A percentile compares a stretch with the other conserved stretches of the same genome.
Conservation (phyloP, 2,113 vertebrate species). For the Mustelus asterias region DNA sequence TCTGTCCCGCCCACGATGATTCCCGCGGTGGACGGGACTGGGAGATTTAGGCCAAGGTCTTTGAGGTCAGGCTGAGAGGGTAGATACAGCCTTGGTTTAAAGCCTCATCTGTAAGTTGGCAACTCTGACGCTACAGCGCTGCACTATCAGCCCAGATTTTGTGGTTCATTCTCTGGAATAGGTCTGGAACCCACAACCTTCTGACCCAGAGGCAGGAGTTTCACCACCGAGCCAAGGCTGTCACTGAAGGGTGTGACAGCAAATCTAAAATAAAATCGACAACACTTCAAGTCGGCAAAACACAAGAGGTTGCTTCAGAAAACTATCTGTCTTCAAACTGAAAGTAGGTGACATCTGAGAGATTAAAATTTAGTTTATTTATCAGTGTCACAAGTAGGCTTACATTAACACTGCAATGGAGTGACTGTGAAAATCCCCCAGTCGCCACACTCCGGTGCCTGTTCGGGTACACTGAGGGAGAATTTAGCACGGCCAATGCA, state of each 20-base stretch:
- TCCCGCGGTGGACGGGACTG: too few species aligned
- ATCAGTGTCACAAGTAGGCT: too few species aligned
- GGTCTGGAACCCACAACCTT: neutral
- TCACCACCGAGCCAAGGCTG: neutral
- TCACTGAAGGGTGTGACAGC: neutral
- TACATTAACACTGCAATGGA: too few species aligned
- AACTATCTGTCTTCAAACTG: neutral
- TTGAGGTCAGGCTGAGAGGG: neutral
- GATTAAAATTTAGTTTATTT: too few species aligned
- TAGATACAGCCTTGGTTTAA: neutral
- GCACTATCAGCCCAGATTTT: neutral
- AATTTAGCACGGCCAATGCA: too few species aligned
- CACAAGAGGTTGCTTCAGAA: neutral
- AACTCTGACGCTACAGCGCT: neutral
- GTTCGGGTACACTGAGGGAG: too few species aligned
- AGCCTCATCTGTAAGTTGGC: neutral
- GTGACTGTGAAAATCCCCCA: too few species aligned
- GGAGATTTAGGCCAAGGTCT: too few species aligned
- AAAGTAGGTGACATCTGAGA: neutral
- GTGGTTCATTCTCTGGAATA: neutral
- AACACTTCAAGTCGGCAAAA: neutral
- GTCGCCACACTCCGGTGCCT: too few species aligned
- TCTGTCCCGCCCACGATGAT: too few species aligned
- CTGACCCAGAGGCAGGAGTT: neutral
- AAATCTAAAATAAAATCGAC: neutral